Percentiles rank a stretch among this genome's conserved stretches.
Conservation (phyloP, 2,797 vertebrate genomes). For the Sebastes melanostomus region DNA sequence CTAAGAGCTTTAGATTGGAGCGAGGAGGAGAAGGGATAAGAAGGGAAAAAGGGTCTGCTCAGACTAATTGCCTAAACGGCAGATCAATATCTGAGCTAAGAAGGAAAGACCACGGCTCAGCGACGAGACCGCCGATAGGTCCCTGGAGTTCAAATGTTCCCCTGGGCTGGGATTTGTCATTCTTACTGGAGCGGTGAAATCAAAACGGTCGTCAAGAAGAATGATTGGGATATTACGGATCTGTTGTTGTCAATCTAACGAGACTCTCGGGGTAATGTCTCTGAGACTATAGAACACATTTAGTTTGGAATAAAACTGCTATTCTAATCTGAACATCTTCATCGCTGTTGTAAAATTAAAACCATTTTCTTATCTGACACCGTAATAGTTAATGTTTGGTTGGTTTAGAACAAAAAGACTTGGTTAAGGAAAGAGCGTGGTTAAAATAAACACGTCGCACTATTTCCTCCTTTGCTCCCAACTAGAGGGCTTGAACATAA, state of each 20-base stretch:
- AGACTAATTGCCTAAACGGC: constrained; percentile 72
- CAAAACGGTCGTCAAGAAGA: constrained; percentile 11
- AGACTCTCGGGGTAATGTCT: not conserved
- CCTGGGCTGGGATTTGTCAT: constrained; percentile 52
- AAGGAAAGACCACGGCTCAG: constrained; percentile 61
- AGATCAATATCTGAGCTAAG: constrained; percentile 67
- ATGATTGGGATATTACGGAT: not conserved
- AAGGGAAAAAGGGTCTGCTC: constrained; percentile 46
- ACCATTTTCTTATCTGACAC: not conserved
- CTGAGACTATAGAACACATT: not conserved
- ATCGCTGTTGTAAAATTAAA: not conserved
- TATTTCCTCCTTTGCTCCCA: not conserved
- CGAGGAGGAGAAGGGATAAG: constrained; percentile 38
- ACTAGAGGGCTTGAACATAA: not conserved
- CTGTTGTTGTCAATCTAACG: not conserved
- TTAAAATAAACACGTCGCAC: not conserved
- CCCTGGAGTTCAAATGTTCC: constrained; percentile 51
- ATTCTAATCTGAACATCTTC: not conserved
- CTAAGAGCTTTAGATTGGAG: constrained; percentile 49
- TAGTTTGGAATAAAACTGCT: not conserved
- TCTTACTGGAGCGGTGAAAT: constrained; percentile 30
- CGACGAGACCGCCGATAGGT: constrained; percentile 53
- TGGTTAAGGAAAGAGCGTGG: not conserved
- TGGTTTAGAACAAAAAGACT: not conserved
- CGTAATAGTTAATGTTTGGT: not conserved